Base-by-base conservation (phyloP, 2,888 invertebrate species). In the Agrilus mali region DNA sequence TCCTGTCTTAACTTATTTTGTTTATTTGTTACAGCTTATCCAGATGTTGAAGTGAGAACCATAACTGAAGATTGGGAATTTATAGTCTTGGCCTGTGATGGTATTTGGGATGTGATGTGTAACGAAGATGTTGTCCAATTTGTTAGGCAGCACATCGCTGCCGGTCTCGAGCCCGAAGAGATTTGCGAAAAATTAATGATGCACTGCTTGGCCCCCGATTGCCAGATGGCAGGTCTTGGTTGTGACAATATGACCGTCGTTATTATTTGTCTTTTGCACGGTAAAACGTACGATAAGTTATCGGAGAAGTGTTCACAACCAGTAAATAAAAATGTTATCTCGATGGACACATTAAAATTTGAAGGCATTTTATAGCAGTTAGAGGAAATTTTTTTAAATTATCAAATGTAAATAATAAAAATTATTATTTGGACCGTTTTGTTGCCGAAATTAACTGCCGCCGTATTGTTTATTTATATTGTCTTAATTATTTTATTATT, bases 191-290 rank as follows among this genome's bases (percentile, higher is more conserved):
- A 90, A 53, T 71, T 98, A 47, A 89, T 98, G 81, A 88, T 83
- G 56, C 78, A 86, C 49, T 98, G 98, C 66, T 74, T 98, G 42
- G 95, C 97, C 2, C 97, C 97, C 3, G 96, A 97, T 71, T 89
- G 92, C 59, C 86, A 92, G 58, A 93, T 96, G 78, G 93, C 90
- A 36, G 96, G 96, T 2, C 77, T 96, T 36, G 97, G 97, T 53
- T 95, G 96, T 67, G 97, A 98, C 70, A 98, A 98, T 70, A 98
- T 98, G 97, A 97, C 97, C 16, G 95, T 94, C 4, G 79, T 95
- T 32, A 70, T 96, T 33, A 78, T 95, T 43, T 87, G 88, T 60
- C 78, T 94, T 48, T 64, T 83, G 33, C 77, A 77, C 43, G 73
- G 72, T 13, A 70, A 69, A 51, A 63, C 71, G 5, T 75, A 73